Percentiles rank a stretch among this genome's conserved stretches.
Conservation (phyloP, 2,113 vertebrate species). For the Vombatus ursinus region DNA sequence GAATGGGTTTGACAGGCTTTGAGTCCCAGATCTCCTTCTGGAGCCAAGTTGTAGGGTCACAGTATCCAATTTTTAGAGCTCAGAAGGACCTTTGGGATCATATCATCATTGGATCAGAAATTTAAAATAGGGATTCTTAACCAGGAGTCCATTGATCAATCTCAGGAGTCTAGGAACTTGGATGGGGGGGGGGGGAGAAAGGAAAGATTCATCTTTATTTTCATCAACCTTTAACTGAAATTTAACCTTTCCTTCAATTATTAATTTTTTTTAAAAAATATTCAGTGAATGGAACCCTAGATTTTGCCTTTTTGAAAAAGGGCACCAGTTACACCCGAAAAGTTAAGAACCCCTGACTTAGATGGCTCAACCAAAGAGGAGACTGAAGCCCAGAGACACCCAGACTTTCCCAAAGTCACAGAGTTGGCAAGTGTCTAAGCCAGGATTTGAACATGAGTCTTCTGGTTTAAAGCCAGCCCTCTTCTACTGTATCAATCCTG, state of each 20-base stretch:
- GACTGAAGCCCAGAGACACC: not conserved
- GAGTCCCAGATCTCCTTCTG: not conserved
- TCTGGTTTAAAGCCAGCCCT: not conserved
- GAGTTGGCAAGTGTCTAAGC: not conserved
- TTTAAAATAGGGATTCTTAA: not conserved
- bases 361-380: not conserved
- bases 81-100: not conserved
- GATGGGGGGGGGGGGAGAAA: not conserved
- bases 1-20: not conserved
- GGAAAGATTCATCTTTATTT: not conserved
- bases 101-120: not conserved
- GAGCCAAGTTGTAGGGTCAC: not conserved
- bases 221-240: not conserved
- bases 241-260: not conserved
- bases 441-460: not conserved
- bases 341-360: not conserved
- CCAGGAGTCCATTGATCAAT: too few relatives aligned
- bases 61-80: not conserved
- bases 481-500: not conserved
- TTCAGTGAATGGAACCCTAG: not conserved
- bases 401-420: not conserved
- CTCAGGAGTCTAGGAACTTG: not conserved
- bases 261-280: not conserved
- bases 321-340: not conserved
- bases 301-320: not conserved